phyloP scores from a whole-genome alignment of 2,113 vertebrate species.

The Notiomystis cincta region DNA sequence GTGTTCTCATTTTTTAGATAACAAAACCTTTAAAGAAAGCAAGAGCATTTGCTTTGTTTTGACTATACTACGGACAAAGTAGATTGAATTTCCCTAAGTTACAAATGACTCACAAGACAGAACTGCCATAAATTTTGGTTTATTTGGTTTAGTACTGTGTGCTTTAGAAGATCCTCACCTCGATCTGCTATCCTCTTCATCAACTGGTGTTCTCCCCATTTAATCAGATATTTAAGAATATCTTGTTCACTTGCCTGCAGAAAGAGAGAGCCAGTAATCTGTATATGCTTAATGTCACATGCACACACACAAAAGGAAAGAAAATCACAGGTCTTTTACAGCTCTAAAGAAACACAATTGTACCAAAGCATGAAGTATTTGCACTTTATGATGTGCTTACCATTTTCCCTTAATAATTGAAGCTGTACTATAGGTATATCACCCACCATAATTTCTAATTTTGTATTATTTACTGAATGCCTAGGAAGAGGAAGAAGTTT shows the following conservation, averaged over 20 bases:
- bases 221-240: conserved; percentile 96
- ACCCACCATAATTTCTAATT: neutral
- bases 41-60: neutral
- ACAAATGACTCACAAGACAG: neutral
- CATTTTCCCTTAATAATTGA: neutral
- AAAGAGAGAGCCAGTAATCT: neutral
- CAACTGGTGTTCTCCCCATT: conserved; percentile 98
- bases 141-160: neutral
- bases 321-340: neutral
- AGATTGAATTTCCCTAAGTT: neutral
- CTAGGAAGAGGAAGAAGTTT: neutral
- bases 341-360: neutral
- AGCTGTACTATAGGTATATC: neutral
- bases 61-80: neutral
- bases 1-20: neutral
- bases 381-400: neutral
- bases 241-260: conserved; percentile 97
- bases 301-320: neutral
- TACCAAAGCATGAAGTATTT: neutral
- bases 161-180: conserved; percentile 77
- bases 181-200: conserved; percentile 99
- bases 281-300: neutral
- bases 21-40: neutral
- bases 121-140: neutral
- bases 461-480: neutral